phyloP scores from a whole-genome alignment of 2,888 invertebrate species.

The Agrochola circellaris region DNA sequence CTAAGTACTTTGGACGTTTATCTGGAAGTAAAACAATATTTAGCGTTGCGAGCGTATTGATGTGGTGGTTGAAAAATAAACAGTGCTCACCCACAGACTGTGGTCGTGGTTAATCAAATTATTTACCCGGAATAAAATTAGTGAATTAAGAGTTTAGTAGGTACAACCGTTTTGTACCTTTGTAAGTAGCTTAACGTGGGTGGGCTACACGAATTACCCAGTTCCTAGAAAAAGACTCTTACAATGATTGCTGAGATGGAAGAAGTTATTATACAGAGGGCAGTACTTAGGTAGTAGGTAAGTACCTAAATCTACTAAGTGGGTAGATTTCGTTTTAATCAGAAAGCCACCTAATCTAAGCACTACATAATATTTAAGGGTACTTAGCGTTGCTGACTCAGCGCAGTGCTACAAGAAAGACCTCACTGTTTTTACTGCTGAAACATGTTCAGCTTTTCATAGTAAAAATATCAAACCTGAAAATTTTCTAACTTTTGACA shows the following conservation, averaged over 20 bases:
- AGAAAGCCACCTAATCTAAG: background rate
- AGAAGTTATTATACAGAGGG: background rate
- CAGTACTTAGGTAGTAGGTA: background rate
- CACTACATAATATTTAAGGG: background rate
- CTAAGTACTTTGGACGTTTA: slow-evolving; percentile 1
- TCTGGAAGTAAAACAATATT: slow-evolving; percentile 9
- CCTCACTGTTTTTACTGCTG: background rate
- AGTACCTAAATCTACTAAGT: background rate
- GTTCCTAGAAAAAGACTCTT: background rate
- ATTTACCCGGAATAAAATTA: background rate
- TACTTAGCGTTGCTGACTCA: background rate
- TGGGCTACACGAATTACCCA: background rate
- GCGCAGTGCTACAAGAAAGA: background rate
- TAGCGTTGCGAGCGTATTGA: background rate
- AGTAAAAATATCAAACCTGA: background rate
- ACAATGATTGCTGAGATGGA: background rate
- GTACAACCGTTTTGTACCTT: background rate
- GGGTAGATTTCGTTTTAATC: background rate
- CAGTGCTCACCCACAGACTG: background rate
- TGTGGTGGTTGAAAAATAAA: slow-evolving; percentile 8
- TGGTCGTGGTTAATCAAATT: background rate
- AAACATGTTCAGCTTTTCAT: background rate
- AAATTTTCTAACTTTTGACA: background rate
- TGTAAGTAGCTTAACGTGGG: background rate
- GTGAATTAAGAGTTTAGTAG: background rate